These are phyloP conservation scores for Gerris lacustris DNA, from an alignment of 2,888 invertebrate species.

Conservation along the genomic window DNA sequence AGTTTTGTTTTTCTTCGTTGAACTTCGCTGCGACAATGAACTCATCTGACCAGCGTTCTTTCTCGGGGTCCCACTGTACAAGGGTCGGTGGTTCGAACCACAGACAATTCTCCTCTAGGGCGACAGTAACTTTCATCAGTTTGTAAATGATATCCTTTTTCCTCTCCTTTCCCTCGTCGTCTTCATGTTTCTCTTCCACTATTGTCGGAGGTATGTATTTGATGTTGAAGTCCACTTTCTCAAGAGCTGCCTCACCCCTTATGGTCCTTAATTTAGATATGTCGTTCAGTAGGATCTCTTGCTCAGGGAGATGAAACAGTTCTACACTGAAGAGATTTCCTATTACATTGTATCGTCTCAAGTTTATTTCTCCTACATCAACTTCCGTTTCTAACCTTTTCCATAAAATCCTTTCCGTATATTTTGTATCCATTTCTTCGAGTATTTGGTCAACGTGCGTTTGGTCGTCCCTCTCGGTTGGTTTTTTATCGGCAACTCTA, in stretches of 20 bases:
- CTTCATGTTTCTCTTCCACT: slow-evolving; percentile 25
- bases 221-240: slow-evolving; percentile 21
- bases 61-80: slow-evolving; percentile 54
- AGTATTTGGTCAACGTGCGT: slow-evolving; percentile 18
- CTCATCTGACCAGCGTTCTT: slow-evolving; percentile 53
- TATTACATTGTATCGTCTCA: slow-evolving; percentile 59
- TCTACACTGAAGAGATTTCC: slow-evolving; percentile 66
- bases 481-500: too few relatives aligned
- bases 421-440: slow-evolving; percentile 16
- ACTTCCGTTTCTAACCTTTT: slow-evolving; percentile 20
- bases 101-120: slow-evolving; percentile 54
- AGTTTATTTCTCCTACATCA: slow-evolving; percentile 40
- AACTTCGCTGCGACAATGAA: slow-evolving; percentile 67
- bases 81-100: slow-evolving; percentile 66
- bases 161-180: slow-evolving; percentile 42
- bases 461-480: neutral
- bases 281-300: slow-evolving; percentile 40
- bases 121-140: slow-evolving; percentile 55
- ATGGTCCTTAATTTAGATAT: slow-evolving; percentile 20
- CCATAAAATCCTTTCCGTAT: slow-evolving; percentile 10
- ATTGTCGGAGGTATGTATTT: slow-evolving; percentile 25
- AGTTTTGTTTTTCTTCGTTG: slow-evolving; percentile 63
- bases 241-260: slow-evolving; percentile 22
- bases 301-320: slow-evolving; percentile 62
- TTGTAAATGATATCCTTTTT: slow-evolving; percentile 59